Conservation (phyloP, 2,113 vertebrate species). For the Campylomormyrus numenius region DNA sequence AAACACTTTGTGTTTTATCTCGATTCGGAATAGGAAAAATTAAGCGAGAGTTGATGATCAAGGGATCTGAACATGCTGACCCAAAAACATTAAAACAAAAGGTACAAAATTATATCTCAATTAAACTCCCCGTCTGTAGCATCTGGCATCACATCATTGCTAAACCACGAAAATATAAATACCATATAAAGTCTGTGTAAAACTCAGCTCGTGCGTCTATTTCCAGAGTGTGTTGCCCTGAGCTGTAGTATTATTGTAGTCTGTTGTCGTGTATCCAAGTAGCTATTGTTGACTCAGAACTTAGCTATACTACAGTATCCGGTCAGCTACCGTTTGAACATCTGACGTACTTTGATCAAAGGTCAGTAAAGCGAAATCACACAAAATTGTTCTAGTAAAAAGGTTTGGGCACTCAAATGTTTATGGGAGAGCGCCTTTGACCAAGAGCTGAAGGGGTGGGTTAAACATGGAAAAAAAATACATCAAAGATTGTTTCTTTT, state of each 20-base stretch:
- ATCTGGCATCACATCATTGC: background rate
- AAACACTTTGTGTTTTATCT: background rate
- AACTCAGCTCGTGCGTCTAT: background rate
- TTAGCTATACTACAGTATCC: background rate
- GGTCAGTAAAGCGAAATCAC: background rate
- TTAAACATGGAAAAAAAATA: background rate
- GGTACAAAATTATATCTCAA: background rate
- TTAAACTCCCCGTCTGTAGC: background rate
- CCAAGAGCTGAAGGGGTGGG: background rate
- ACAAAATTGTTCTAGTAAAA: background rate
- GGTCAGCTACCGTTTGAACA: background rate
- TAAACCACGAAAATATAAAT: background rate
- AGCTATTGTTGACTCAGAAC: background rate
- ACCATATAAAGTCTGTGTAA: background rate
- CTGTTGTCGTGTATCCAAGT: background rate
- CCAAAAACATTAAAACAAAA: background rate
- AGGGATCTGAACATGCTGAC: background rate
- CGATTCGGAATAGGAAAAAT: background rate
- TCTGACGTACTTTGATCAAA: background rate
- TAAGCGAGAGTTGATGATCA: background rate
- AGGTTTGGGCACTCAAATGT: background rate
- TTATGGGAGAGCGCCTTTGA: background rate
- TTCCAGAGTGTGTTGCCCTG: background rate
- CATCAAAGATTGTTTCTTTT: background rate
- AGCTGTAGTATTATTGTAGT: background rate